phyloP scores from a whole-genome alignment of 1,140 invertebrate genomes.

The Thaumetopoea pityocampa region DNA sequence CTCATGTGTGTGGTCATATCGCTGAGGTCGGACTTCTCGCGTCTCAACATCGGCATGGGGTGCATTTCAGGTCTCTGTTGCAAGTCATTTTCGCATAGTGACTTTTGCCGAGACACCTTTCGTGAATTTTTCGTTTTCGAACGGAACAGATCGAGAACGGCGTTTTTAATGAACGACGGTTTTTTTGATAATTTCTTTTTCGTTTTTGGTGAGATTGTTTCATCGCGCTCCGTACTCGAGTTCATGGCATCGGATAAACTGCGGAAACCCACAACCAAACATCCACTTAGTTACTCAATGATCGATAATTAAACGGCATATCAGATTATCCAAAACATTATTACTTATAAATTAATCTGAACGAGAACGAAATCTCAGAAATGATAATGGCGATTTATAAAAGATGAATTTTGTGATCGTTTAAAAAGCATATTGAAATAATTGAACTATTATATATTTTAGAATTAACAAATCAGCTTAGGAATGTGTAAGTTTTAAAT shows the following conservation, averaged over 20 bases:
- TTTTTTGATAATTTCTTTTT: constrained; percentile 76
- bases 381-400: constrained; percentile 44
- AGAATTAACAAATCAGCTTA: constrained; percentile 1
- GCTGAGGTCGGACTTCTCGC: constrained; percentile 66
- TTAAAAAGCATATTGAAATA: constrained; percentile 71
- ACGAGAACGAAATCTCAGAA: constrained; percentile 51
- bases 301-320: constrained; percentile 40
- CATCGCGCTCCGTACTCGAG: constrained; percentile 67
- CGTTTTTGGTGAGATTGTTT: constrained; percentile 72
- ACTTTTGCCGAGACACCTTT: constrained; percentile 71
- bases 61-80: constrained; percentile 53
- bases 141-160: constrained; percentile 72
- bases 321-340: constrained; percentile 49
- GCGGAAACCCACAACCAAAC: constrained; percentile 73
- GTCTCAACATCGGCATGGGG: constrained; percentile 54
- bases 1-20: constrained; percentile 56
- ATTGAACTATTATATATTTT: constrained; percentile 30
- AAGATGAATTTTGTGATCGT: constrained; percentile 54
- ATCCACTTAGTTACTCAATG: constrained; percentile 71
- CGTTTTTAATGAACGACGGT: constrained; percentile 74
- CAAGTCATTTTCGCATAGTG: constrained; percentile 67
- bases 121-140: constrained; percentile 72
- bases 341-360: constrained; percentile 18
- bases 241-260: constrained; percentile 71
- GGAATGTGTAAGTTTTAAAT: too few relatives aligned